Evolutionary conservation across 2,113 vertebrate species (phyloP).

Genomic region (Xenopus laevis): DNA sequence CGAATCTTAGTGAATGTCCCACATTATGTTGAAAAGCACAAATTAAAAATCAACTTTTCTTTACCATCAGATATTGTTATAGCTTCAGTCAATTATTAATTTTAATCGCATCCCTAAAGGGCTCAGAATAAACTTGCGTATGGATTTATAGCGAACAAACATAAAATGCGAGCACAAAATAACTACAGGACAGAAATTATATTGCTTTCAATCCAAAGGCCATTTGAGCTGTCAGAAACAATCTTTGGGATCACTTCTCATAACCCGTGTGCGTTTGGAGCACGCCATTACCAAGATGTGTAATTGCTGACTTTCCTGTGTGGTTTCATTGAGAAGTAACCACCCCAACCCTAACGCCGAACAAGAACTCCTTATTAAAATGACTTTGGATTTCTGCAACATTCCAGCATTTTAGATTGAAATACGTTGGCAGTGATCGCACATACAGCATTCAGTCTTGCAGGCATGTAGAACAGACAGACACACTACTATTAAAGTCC

Average conservation of each 20-base stretch:
- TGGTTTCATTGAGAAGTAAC: conserved; percentile 43
- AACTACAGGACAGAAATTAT: conserved; percentile 19
- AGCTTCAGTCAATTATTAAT: too few relatives aligned
- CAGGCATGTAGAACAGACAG: conserved; percentile 48
- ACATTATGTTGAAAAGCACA: too few relatives aligned
- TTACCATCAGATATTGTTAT: too few relatives aligned
- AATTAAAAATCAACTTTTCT: too few relatives aligned
- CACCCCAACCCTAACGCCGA: conserved; percentile 56
- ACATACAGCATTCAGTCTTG: conserved; percentile 50
- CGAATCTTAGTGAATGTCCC: too few relatives aligned
- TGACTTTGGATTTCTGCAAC: conserved; percentile 52
- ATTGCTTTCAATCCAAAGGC: conserved; percentile 21
- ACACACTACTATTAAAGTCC: conserved; percentile 59
- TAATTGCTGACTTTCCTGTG: conserved; percentile 51
- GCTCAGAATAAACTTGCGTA: too few relatives aligned
- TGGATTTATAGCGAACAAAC: too few relatives aligned
- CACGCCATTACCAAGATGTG: conserved; percentile 43
- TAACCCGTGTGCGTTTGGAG: conserved; percentile 51
- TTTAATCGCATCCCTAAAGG: too few relatives aligned
- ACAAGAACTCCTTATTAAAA: conserved; percentile 45
- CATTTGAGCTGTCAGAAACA: conserved; percentile 23
- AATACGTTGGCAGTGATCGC: conserved; percentile 54
- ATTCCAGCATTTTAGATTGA: conserved; percentile 65
- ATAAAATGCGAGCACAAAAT: not conserved
- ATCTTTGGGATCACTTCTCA: conserved; percentile 56